A percentile compares a stretch with the other conserved stretches of the same genome.
Evolutionary conservation across 2,113 vertebrate species (phyloP).

Genomic region (Ascaphus truei): DNA sequence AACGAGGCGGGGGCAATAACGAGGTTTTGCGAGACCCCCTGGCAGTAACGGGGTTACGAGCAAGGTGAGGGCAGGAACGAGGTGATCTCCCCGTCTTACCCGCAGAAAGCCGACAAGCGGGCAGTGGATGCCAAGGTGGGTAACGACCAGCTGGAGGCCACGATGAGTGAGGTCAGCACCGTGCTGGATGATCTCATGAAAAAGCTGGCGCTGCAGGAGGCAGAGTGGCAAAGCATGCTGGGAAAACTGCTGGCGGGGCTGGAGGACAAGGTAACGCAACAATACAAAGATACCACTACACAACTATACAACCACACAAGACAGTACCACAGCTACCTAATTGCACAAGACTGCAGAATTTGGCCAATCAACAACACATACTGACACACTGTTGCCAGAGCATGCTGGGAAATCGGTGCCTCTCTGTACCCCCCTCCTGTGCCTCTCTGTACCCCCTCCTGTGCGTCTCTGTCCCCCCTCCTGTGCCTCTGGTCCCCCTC

Average conservation of each 20-base stretch:
- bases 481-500: no score
- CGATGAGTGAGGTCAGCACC: constrained; percentile 40
- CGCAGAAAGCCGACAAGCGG: constrained; percentile 55
- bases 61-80: not conserved
- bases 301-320: no score
- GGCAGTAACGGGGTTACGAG: not conserved
- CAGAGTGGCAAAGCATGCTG: constrained; percentile 48
- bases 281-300: no score
- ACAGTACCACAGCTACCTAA: no score
- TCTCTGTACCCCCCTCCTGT: no score
- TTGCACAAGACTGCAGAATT: no score
- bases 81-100: not conserved
- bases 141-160: constrained; percentile 42
- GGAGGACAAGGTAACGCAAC: constrained; percentile 53
- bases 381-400: no score
- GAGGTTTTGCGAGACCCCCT: not conserved
- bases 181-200: constrained; percentile 51
- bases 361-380: no score
- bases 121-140: constrained; percentile 41
- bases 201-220: constrained; percentile 42
- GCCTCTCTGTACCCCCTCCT: no score
- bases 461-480: no score
- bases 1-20: no score
- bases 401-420: no score
- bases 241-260: constrained; percentile 43